Conservation (phyloP, 2,113 vertebrate species). For the Smithornis capensis region DNA sequence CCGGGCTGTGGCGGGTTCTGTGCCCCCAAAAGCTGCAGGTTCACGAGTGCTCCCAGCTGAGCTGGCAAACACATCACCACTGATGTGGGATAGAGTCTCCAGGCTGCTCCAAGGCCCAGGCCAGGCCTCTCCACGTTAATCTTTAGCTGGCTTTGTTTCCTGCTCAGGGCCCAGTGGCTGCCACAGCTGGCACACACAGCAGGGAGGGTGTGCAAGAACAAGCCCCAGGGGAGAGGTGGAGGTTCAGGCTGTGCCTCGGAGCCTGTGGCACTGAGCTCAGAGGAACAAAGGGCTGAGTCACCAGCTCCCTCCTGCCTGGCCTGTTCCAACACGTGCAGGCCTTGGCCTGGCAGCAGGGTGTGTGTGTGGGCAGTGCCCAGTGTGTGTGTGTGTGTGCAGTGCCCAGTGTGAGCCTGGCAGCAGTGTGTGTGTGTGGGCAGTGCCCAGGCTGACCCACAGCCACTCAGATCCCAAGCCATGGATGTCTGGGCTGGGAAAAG, state of each 20-base stretch:
- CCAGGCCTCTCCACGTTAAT: not conserved
- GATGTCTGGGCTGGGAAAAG: not conserved
- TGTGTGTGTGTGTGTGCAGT: too few species aligned
- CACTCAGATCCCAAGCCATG: not conserved
- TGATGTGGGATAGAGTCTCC: not conserved
- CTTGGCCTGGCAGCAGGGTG: too few species aligned
- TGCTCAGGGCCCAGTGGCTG: not conserved
- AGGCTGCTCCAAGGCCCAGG: not conserved
- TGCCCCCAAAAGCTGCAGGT: not conserved
- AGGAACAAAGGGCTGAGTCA: not conserved
- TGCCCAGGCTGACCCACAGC: not conserved
- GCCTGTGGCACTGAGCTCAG: not conserved
- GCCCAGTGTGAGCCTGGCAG: too few species aligned
- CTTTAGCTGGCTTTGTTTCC: not conserved
- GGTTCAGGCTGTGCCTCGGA: not conserved
- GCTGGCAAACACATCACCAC: not conserved
- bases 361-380: too few species aligned
- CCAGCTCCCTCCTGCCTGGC: not conserved
- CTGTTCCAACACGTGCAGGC: not conserved
- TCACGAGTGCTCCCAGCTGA: not conserved
- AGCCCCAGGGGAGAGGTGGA: not conserved
- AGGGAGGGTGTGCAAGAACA: not conserved
- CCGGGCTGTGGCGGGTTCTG: not conserved
- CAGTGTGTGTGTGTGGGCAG: too few species aligned
- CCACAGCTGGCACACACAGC: not conserved